Percentiles rank a stretch among this genome's conserved stretches.
Evolutionary conservation across 2,113 vertebrate species (phyloP).

Genomic region (Amblyornis subalaris): DNA sequence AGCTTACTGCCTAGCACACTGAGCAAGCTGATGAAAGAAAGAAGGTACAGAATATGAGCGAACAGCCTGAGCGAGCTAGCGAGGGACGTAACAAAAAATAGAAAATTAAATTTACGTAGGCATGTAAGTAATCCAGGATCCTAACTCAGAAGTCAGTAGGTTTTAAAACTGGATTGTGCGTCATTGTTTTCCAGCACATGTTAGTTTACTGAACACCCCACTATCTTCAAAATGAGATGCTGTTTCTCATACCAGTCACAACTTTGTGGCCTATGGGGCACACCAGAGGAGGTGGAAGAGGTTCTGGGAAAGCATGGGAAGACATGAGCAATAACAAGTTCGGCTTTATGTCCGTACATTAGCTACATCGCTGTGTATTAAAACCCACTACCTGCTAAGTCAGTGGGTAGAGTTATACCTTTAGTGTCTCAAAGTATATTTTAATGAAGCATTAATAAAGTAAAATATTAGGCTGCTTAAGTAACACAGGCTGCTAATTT

Average conservation of each 20-base stretch:
- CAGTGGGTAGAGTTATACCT: not conserved
- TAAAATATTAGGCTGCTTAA: not conserved
- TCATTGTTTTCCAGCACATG: not conserved
- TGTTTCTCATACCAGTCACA: not conserved
- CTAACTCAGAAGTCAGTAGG: not conserved
- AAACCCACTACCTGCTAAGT: not conserved
- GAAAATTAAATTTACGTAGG: constrained; percentile 33
- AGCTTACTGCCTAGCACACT: constrained; percentile 33
- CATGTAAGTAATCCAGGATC: not conserved
- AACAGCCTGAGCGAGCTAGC: not conserved
- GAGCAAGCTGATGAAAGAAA: constrained; percentile 45
- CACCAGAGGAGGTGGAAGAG: not conserved
- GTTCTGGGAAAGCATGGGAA: not conserved
- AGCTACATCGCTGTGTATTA: not conserved
- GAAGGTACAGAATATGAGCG: not conserved
- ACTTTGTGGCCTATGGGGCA: not conserved
- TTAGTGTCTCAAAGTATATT: not conserved
- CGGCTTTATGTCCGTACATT: not conserved
- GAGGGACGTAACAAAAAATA: constrained; percentile 40
- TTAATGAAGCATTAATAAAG: not conserved
- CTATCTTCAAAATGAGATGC: not conserved
- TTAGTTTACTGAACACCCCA: not conserved
- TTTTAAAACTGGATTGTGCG: not conserved
- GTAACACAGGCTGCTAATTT: not conserved
- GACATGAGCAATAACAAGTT: not conserved